Evolutionary conservation across 2,888 invertebrate species (phyloP), one percentile per base, ranked within the genome.

Genomic region (Subacronicta megacephala): DNA sequence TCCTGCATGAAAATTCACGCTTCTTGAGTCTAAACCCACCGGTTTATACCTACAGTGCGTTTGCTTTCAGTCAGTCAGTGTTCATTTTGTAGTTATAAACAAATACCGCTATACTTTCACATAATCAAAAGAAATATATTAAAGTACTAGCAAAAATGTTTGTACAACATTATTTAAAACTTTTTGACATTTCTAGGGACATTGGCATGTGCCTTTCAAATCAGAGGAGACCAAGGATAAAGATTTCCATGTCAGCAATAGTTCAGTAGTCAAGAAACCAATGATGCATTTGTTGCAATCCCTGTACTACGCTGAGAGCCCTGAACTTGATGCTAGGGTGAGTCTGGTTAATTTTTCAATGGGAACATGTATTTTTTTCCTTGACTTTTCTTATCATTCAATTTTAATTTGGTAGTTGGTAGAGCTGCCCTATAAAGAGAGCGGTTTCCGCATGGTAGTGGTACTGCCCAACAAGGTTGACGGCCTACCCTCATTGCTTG

Each of bases 401-500:
- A n/a, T n/a, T n/a, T n/a, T n/a, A n/a, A n/a, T 38, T 60, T 61
- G 53, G 7, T 75, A 89, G 89, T 46, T 89, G 78, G 50, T 88
- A 12, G 89, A 89, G 56, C 76, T 89, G 7, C 88, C 89, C 0
- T 89, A 89, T 75, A 79, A 87, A 67, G 87, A 88, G 50, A 20
- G 2, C 0, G 80, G 81, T 3, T 88, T 88, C 80, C 88, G 89
- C 10, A 89, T 89, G 87, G 77, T 89, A 5, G 59, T 89, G 0
- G 77, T 87, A 2, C 77, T 89, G 6, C 88, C 89, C 0, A 61
- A 87, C 40, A 77, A 84, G 41, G 46, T 84, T 1, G 83, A 89
- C 29, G 89, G 89, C 31, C 80, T 89, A 12, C 59, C 66, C 13
- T 58, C 71, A 31, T 59, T 66, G n/a, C 41, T 89, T 37, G 77